Conservation (phyloP, 2,888 invertebrate species). For the Acheta domesticus region DNA sequence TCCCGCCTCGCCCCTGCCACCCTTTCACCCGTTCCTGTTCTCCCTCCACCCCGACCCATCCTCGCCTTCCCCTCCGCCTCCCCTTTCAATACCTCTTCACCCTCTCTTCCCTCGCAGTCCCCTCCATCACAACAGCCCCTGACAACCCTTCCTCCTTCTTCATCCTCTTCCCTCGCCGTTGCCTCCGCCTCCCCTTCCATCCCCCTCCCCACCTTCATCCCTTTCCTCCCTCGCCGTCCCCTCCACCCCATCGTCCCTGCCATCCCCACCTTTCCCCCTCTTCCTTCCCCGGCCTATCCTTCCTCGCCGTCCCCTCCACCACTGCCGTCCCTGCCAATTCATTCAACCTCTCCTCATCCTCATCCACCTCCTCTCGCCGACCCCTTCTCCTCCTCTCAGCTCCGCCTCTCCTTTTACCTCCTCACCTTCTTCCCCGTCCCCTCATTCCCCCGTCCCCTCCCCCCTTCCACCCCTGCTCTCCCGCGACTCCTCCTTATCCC, state of each 20-base stretch:
- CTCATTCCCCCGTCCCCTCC: too few relatives aligned
- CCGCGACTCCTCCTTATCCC: too few relatives aligned
- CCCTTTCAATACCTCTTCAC: constrained; percentile 22
- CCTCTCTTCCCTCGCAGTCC: constrained; percentile 28
- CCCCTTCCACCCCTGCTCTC: too few relatives aligned
- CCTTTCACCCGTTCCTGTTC: constrained; percentile 31
- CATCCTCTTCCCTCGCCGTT: too few relatives aligned
- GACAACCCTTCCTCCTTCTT: not conserved
- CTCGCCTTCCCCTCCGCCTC: constrained; percentile 21
- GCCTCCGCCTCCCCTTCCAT: not conserved
- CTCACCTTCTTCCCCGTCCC: too few relatives aligned
- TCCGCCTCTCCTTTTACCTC: too few relatives aligned
- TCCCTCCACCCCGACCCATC: constrained; percentile 30
- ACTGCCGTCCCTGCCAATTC: too few relatives aligned
- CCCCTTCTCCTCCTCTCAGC: too few relatives aligned
- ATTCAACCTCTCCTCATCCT: too few relatives aligned
- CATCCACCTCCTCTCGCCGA: too few relatives aligned
- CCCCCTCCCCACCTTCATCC: not conserved
- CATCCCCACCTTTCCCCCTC: not conserved
- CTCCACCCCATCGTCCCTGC: not conserved
- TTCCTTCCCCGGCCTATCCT: too few relatives aligned
- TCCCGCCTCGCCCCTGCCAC: constrained; percentile 31
- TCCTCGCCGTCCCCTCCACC: too few relatives aligned
- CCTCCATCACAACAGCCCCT: not conserved
- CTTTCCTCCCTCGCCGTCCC: not conserved